Percentiles rank a stretch among this genome's conserved stretches.
phyloP scores from a whole-genome alignment of 1,140 invertebrate species.

The Cherax destructor region DNA sequence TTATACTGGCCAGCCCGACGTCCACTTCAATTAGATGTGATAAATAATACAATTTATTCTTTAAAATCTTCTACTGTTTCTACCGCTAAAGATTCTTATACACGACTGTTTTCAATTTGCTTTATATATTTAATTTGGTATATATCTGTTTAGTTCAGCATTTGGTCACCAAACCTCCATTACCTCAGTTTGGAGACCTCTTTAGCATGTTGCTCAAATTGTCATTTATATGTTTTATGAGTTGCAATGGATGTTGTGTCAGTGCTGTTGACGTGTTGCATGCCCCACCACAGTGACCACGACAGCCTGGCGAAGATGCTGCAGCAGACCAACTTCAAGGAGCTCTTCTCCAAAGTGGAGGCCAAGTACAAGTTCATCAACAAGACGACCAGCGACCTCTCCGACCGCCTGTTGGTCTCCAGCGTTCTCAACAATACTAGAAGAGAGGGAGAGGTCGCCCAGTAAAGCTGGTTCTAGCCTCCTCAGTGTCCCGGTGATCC shows the following conservation, averaged over 20 bases:
- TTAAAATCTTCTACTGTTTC: too few species aligned
- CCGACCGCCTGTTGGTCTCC: neutral
- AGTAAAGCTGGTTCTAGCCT: neutral
- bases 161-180: neutral
- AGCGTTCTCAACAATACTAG: neutral
- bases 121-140: too few species aligned
- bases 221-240: neutral
- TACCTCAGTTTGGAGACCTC: neutral
- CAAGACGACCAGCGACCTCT: constrained; percentile 54
- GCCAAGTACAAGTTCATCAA: constrained; percentile 28
- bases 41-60: too few species aligned
- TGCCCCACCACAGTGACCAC: constrained; percentile 29
- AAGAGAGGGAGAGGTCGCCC: neutral
- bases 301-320: constrained; percentile 19
- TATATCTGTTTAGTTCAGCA: too few species aligned
- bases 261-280: constrained; percentile 34
- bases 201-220: neutral
- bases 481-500: neutral
- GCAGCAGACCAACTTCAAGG: constrained; percentile 26
- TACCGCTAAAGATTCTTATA: too few species aligned
- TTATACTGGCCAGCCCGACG: too few species aligned
- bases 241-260: constrained; percentile 7
- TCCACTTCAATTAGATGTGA: too few species aligned
- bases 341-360: constrained; percentile 9
- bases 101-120: too few species aligned